Percentiles rank a stretch among this genome's conserved stretches.
Conservation (phyloP, 2,113 vertebrate species). For the Pygoscelis adeliae region DNA sequence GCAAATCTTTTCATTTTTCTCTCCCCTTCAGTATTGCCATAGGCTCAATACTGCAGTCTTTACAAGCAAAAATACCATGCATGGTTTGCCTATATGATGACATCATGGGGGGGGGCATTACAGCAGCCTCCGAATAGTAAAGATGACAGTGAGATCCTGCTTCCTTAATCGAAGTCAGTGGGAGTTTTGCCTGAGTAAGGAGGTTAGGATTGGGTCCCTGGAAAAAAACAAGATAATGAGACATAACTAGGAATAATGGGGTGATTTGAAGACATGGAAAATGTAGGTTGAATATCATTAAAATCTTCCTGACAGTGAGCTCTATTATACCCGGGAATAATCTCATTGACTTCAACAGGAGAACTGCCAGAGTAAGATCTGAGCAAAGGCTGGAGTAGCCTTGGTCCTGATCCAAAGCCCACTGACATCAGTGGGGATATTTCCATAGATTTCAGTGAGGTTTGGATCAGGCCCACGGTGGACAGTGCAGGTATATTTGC, state of each 20-base stretch:
- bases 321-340: slow-evolving; percentile 24
- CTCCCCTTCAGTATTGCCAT: slow-evolving; percentile 52
- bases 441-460: neutral
- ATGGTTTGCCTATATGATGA: neutral
- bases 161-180: neutral
- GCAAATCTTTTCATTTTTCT: slow-evolving; percentile 64
- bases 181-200: neutral
- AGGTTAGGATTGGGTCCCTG: neutral
- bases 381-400: neutral
- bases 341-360: neutral
- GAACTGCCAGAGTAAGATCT: neutral
- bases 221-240: slow-evolving; percentile 19
- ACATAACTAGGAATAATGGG: neutral
- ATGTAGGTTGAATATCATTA: slow-evolving; percentile 53
- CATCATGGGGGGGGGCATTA: neutral
- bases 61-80: neutral
- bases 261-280: neutral
- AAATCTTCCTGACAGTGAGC: slow-evolving; percentile 61
- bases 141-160: neutral
- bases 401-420: neutral
- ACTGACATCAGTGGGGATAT: neutral
- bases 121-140: neutral
- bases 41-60: neutral
- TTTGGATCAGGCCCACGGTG: neutral
- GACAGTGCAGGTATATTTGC: neutral